Evolutionary conservation across 2,797 vertebrate species (phyloP), one percentile per base, ranked within the genome.

Genomic region (Sebastes trivittatus): DNA sequence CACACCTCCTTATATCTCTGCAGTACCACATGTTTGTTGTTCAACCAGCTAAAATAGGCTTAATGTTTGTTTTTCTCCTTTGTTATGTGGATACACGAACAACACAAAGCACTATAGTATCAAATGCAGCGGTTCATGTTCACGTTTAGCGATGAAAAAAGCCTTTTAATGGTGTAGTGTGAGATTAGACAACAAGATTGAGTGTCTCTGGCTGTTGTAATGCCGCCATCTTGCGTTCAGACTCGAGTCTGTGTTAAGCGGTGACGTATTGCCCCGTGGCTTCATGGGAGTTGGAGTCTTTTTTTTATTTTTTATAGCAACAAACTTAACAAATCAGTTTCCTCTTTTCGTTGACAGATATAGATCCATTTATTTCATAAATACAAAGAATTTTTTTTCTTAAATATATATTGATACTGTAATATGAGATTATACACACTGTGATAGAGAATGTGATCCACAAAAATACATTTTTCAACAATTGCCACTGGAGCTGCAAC

Each of bases 191-290:
- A 5, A 6, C 9, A 36, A 30, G 29, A 11, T 5, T 5, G 9
- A 4, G 11, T 30, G n/a, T n/a, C 1, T 27, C 6, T 38, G 7
- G 3, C 7, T 25, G 61, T 25, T 23, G 49, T 1, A 20, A 64
- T 65, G 81, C 77, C 64, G 84, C 91, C 92, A 84, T 66, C 92
- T 87, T 5, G 90, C 61, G 92, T 79, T 79, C 46, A 68, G 3
- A 34, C 2, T 6, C 5, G 5, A 34, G 34, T 5, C 9, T 3
- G 11, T 11, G 2, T 16, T 74, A 36, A 16, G 1, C 3, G 14
- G 0, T 81, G 78, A 85, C 83, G 87, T 79, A 0, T 3, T 1
- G 14, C 72, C 75, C 2, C 61, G 23, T 4, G 30, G 91, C 4
- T 36, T 36, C 4, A 13, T 36, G 34, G 34, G 34, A 36, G 34